These are phyloP conservation scores for Subanguina moxae DNA, from an alignment of 1,140 invertebrate species.

Conservation along the genomic window DNA sequence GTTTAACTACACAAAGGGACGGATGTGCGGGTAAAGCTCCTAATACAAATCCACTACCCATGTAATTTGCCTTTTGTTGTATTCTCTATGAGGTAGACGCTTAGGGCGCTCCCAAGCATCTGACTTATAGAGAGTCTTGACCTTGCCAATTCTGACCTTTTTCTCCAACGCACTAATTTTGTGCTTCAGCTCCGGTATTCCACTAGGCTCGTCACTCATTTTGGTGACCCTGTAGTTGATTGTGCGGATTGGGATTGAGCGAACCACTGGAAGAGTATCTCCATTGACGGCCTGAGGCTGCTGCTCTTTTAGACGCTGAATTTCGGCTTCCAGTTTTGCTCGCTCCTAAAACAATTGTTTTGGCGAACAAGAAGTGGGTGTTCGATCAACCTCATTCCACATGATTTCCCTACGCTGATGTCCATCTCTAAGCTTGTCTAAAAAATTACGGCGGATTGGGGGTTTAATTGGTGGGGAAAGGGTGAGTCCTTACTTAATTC, in stretches of 20 bases:
- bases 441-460: neutral
- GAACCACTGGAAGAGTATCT: neutral
- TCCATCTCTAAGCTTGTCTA: constrained; percentile 22
- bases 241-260: constrained; percentile 14
- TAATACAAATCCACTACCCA: too few relatives aligned
- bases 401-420: constrained; percentile 31
- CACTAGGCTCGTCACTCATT: constrained; percentile 7
- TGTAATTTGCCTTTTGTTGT: too few relatives aligned
- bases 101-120: too few relatives aligned
- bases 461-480: too few relatives aligned
- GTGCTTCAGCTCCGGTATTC: constrained; percentile 30
- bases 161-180: constrained; percentile 34
- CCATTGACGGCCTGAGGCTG: neutral
- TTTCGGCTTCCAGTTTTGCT: constrained; percentile 31
- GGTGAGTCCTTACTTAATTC: constrained; percentile 26
- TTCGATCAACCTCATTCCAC: constrained; percentile 20
- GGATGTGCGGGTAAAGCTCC: too few relatives aligned
- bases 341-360: constrained; percentile 13
- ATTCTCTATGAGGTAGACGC: too few relatives aligned
- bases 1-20: too few relatives aligned
- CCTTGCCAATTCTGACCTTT: constrained; percentile 7
- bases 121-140: too few relatives aligned
- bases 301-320: constrained; percentile 22
- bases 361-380: neutral
- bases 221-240: constrained; percentile 31